Conservation (phyloP, 2,888 invertebrate species). For the Chaitophorus viminalis region DNA sequence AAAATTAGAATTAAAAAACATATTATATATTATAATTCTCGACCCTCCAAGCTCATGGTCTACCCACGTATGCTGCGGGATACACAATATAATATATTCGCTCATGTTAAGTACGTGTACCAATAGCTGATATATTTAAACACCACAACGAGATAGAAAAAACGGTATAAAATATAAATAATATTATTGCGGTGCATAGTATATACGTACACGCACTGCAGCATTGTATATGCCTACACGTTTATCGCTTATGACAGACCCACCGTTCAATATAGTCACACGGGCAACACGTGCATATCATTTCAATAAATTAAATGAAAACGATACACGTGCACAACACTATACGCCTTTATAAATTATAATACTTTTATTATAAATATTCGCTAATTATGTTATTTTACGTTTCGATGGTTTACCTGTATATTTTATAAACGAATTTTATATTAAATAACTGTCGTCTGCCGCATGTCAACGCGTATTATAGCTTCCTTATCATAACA, state of each 20-base stretch:
- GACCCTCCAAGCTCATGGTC: too few species aligned
- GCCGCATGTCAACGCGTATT: not conserved
- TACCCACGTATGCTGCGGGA: too few species aligned
- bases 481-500: not conserved
- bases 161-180: too few species aligned
- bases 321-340: not conserved
- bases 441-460: not conserved
- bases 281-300: not conserved
- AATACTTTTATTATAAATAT: not conserved
- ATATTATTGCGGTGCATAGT: not conserved
- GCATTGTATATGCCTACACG: not conserved
- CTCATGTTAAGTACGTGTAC: too few species aligned
- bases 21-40: too few species aligned
- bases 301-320: constrained; percentile 3
- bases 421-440: too few species aligned
- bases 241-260: not conserved
- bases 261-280: not conserved
- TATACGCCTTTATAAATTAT: not conserved
- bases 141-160: not conserved
- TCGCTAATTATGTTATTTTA: not conserved
- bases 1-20: too few species aligned
- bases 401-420: not conserved
- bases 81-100: too few species aligned
- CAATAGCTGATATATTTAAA: too few species aligned
- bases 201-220: not conserved